A percentile compares a stretch with the other conserved stretches of the same genome.
These are phyloP conservation scores for Ormia ochracea DNA, from an alignment of 2,888 invertebrate species.

Conservation along the genomic window DNA sequence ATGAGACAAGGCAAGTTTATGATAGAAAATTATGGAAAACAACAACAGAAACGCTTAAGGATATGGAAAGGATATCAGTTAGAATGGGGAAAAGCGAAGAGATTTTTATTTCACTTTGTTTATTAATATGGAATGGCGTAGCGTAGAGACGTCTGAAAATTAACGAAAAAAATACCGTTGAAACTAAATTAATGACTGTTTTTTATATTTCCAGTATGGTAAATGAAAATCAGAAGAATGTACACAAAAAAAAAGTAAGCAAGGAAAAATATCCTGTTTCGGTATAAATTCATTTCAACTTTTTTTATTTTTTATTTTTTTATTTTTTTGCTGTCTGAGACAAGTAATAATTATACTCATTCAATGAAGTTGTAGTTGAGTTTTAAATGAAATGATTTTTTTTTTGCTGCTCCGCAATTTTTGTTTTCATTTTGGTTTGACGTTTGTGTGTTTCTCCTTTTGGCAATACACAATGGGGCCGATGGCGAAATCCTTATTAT, in stretches of 20 bases:
- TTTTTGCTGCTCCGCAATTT: not conserved
- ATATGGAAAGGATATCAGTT: not conserved
- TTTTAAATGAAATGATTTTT: not conserved
- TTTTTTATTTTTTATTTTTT: constrained; percentile 1
- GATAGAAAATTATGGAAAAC: constrained; percentile 45
- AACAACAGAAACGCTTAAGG: constrained; percentile 40
- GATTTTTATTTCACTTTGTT: constrained; percentile 12
- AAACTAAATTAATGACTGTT: constrained; percentile 54
- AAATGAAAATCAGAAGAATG: constrained; percentile 40
- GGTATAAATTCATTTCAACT: not conserved
- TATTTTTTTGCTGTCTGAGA: constrained; percentile 29
- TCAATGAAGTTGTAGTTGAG: constrained; percentile 25
- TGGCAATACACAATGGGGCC: not conserved
- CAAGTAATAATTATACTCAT: constrained; percentile 52
- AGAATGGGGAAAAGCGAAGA: not conserved
- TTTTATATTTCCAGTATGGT: not conserved
- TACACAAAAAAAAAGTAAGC: not conserved
- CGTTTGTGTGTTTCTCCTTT: not conserved
- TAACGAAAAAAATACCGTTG: constrained; percentile 49
- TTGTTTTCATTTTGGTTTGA: constrained; percentile 8
- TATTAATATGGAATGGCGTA: not conserved
- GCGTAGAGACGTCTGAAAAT: constrained; percentile 45
- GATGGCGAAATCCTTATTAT: not conserved
- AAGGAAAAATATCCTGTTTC: constrained; percentile 31
- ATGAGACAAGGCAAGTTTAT: constrained; percentile 45